Evolutionary conservation across 2,113 vertebrate species (phyloP), one percentile per base, ranked within the genome.

Genomic region (Caloenas nicobarica): DNA sequence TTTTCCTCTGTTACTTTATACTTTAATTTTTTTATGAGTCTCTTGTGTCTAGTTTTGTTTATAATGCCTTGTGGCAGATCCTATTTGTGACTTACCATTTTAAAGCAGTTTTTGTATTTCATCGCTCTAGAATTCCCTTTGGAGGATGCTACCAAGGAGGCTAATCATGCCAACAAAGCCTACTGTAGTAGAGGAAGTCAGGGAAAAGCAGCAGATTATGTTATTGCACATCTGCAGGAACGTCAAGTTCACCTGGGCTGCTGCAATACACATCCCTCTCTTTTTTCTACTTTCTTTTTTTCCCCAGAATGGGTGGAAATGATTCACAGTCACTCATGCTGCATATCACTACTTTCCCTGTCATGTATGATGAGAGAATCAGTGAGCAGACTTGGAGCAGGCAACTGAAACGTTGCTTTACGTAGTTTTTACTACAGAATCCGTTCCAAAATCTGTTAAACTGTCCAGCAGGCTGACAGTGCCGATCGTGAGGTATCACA

Each of bases 91-190:
- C 96, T 96, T 96, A 94, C 82, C 92, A 96, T 96, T 96, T 96
- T 97, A 97, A 97, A 97, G 96, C 93, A 96, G 95, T 96, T 96
- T 96, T 96, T 96, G 86, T 92, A 92, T 96, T 97, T 97, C 95
- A 95, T 97, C 95, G 96, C 92, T 92, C 77, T 70, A 92, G 93
- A 96, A 97, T 97, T 96, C 96, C 96, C 96, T 94, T 81, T 96
- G 96, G 96, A 97, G 92, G 91, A 97, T 95, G 92, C 88, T 95
- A 82, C 96, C 94, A 94, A 87, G 91, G 92, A 96, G 91, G 93
- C 81, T 96, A 95, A 97, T 96, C 91, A 95, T 82, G 95, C 95
- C 96, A 96, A 95, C 95, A 96, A 96, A 95, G 95, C 74, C 80
- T 83, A 23, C 51, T 3, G 23, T 54, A 91, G 83, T 24, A 89